Evolutionary conservation across 2,797 vertebrate species (phyloP).

Genomic region (Fistularia commersonii): DNA sequence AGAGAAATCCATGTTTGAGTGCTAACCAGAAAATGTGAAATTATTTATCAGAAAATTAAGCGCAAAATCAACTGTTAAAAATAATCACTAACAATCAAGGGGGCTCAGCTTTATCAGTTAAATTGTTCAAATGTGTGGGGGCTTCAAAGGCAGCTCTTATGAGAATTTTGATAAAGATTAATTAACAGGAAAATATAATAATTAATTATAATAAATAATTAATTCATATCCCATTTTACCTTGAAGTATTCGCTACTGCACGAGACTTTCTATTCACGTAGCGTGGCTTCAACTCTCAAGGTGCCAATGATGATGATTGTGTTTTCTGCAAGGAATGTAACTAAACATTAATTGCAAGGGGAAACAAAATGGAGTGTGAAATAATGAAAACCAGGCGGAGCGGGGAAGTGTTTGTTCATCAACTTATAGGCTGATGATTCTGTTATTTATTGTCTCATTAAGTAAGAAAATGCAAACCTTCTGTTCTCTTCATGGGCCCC

Average conservation of each 20-base stretch:
- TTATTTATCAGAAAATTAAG: no score
- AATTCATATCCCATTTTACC: background rate
- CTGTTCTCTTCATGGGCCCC: conserved; percentile 11
- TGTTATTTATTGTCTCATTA: conserved; percentile 36
- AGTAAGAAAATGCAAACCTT: conserved; percentile 13
- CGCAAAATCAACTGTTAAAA: no score
- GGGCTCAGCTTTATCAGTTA: no score
- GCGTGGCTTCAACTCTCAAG: conserved; percentile 3
- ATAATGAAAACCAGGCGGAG: conserved; percentile 26
- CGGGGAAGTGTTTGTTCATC: conserved; percentile 19
- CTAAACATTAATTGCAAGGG: conserved; percentile 10
- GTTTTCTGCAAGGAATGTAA: conserved; percentile 7
- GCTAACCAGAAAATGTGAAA: no score
- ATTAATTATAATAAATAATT: background rate
- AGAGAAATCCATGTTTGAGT: no score
- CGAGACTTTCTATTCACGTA: no score
- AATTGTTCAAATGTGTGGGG: no score
- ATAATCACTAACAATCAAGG: no score
- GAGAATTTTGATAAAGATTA: no score
- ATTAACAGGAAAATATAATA: no score
- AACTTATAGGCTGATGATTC: conserved; percentile 14
- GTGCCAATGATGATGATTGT: conserved; percentile 11
- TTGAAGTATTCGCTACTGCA: background rate
- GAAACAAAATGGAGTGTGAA: conserved; percentile 23
- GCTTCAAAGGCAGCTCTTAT: no score